Conservation (phyloP, 2,797 vertebrate species). For the Telmatherina bonti region DNA sequence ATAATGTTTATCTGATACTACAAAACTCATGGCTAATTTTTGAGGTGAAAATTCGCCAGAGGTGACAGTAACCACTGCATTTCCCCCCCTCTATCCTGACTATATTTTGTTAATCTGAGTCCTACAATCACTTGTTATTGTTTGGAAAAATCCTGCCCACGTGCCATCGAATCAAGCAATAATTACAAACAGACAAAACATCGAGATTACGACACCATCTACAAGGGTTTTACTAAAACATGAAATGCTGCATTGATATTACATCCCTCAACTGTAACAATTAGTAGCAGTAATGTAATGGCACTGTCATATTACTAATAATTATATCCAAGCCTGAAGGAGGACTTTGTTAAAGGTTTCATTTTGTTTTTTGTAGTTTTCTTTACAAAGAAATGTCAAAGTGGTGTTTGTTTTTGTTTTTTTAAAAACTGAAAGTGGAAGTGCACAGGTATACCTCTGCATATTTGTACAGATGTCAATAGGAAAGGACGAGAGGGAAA, state of each 20-base stretch:
- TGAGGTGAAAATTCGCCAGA: constrained; percentile 80
- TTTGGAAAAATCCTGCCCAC: constrained; percentile 71
- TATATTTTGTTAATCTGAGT: constrained; percentile 53
- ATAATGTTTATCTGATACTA: constrained; percentile 60
- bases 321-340: constrained; percentile 63
- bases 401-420: constrained; percentile 64
- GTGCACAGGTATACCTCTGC: constrained; percentile 69
- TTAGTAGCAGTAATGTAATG: constrained; percentile 60
- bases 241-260: constrained; percentile 81
- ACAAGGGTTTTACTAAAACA: constrained; percentile 56
- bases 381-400: constrained; percentile 59
- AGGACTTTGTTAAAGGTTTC: constrained; percentile 71
- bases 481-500: constrained; percentile 52
- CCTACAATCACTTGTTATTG: constrained; percentile 62
- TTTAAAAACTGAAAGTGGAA: constrained; percentile 10
- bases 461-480: constrained; percentile 71
- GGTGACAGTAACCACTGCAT: constrained; percentile 73
- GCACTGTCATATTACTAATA: constrained; percentile 62
- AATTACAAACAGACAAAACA: constrained; percentile 73
- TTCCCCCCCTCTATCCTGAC: constrained; percentile 55
- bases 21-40: constrained; percentile 59
- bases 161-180: constrained; percentile 87
- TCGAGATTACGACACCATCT: constrained; percentile 53
- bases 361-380: constrained; percentile 59
- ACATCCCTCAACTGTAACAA: constrained; percentile 64